Conservation (phyloP, 2,113 vertebrate genomes). For the Heptranchias perlo region DNA sequence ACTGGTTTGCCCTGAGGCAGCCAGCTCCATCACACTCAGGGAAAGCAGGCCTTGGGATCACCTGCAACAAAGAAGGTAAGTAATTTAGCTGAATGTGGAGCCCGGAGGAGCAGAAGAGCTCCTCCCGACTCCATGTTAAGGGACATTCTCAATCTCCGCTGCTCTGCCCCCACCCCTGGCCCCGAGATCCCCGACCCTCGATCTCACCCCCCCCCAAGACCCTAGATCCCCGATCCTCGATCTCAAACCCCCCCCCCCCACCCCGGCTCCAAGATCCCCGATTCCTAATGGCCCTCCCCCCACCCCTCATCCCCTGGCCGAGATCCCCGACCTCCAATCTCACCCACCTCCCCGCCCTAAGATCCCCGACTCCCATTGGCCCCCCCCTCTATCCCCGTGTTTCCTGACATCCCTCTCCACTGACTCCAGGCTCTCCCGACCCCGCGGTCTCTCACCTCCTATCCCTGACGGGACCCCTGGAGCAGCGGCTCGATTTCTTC, state of each 20-base stretch:
- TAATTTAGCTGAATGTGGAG: neutral
- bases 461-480: neutral
- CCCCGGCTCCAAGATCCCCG: too few relatives aligned
- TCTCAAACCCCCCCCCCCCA: neutral
- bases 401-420: too few relatives aligned
- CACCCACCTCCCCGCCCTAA: too few relatives aligned
- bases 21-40: neutral
- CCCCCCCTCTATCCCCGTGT: too few relatives aligned
- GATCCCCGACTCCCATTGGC: too few relatives aligned
- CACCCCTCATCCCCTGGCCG: too few relatives aligned
- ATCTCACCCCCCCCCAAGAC: neutral
- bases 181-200: neutral
- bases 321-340: too few relatives aligned
- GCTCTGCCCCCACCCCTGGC: neutral
- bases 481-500: neutral
- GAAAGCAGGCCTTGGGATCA: neutral
- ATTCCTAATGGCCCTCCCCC: too few relatives aligned
- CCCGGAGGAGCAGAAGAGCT: too few relatives aligned
- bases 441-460: neutral
- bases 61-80: neutral
- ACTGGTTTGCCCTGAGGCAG: neutral
- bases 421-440: too few relatives aligned
- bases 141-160: too few relatives aligned
- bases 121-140: too few relatives aligned
- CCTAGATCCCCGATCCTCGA: neutral